These are phyloP conservation scores for Watersipora subatra DNA, from an alignment of 1,140 invertebrate species.

Conservation along the genomic window DNA sequence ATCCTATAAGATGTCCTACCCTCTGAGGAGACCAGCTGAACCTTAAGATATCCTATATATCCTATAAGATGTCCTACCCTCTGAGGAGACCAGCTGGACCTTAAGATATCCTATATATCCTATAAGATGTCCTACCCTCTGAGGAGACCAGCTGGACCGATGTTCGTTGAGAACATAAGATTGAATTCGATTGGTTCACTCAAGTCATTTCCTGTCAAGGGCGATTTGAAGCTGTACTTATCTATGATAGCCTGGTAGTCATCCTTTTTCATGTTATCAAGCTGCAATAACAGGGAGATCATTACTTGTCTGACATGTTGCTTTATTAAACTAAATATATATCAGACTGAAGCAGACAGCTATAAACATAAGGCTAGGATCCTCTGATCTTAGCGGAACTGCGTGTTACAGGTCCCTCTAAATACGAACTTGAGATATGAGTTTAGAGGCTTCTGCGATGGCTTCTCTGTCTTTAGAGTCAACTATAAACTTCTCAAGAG, in stretches of 20 bases:
- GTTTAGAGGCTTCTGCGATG: background rate
- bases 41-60: too few relatives aligned
- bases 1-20: too few relatives aligned
- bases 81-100: too few relatives aligned
- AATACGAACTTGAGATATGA: background rate
- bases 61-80: too few relatives aligned
- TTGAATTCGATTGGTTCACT: conserved; percentile 94
- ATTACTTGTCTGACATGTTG: too few relatives aligned
- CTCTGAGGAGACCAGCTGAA: too few relatives aligned
- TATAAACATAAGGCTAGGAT: too few relatives aligned
- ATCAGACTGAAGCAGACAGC: too few relatives aligned
- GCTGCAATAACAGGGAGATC: conserved; percentile 34
- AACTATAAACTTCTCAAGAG: conserved; percentile 70
- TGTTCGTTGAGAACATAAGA: conserved; percentile 93
- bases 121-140: conserved; percentile 71
- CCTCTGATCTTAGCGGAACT: too few relatives aligned
- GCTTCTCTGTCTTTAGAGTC: conserved; percentile 63
- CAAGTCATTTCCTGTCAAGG: conserved; percentile 81
- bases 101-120: too few relatives aligned
- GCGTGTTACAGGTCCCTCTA: too few relatives aligned
- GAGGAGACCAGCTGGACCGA: conserved; percentile 82
- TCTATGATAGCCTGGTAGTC: conserved; percentile 71
- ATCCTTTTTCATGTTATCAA: conserved; percentile 73
- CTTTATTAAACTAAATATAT: too few relatives aligned
- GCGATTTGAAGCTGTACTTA: conserved; percentile 86